Evolutionary conservation across 2,888 invertebrate genomes (phyloP).

Genomic region (Aleiodes alternator): DNA sequence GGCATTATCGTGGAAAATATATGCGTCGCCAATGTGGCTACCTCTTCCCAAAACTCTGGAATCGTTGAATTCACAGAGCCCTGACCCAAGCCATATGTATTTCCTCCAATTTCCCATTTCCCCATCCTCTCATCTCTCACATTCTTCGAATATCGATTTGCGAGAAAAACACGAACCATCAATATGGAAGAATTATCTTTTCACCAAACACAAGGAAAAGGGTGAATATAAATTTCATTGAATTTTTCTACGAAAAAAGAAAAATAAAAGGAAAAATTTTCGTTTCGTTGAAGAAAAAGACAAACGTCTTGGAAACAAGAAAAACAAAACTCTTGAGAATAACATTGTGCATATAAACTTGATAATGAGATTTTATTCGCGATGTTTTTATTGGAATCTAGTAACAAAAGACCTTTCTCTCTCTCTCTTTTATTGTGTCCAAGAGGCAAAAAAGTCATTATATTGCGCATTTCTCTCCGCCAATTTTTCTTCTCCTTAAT

Average conservation of each 20-base stretch:
- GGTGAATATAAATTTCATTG: too few species aligned
- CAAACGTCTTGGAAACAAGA: neutral
- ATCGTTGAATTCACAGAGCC: slow-evolving; percentile 12
- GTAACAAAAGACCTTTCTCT: neutral
- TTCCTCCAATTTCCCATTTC: slow-evolving; percentile 18
- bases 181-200: slow-evolving; percentile 3
- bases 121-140: neutral
- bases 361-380: neutral
- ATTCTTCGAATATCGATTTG: slow-evolving; percentile 12
- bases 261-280: neutral
- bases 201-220: too few species aligned
- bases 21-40: slow-evolving; percentile 14
- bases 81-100: slow-evolving; percentile 16
- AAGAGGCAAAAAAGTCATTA: slow-evolving; percentile 36
- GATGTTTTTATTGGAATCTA: slow-evolving; percentile 6
- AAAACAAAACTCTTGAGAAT: neutral
- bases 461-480: slow-evolving; percentile 24
- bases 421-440: slow-evolving; percentile 15
- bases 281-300: neutral
- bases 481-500: neutral
- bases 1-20: slow-evolving; percentile 20
- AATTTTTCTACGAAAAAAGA: too few species aligned
- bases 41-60: neutral
- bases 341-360: neutral
- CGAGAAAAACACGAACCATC: neutral